Percentiles rank a stretch among this genome's conserved stretches.
These are phyloP conservation scores for Eclectus roratus DNA, from an alignment of 2,113 vertebrate species.

Conservation along the genomic window DNA sequence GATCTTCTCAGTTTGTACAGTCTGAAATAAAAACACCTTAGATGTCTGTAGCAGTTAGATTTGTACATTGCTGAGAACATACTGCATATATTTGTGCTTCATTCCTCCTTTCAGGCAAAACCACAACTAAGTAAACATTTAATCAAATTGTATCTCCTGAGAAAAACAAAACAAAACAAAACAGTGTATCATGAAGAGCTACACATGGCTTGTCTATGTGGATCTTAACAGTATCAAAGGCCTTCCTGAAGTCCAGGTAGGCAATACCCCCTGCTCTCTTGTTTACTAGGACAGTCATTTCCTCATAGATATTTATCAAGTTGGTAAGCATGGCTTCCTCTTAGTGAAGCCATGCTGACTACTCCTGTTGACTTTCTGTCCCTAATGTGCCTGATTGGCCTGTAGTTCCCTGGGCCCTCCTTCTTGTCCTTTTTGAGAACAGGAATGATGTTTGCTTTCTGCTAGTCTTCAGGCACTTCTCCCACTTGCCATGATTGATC, in stretches of 20 bases:
- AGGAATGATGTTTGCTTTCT: not conserved
- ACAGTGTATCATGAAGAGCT: rapidly evolving
- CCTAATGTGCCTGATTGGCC: not conserved
- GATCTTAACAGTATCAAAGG: not conserved
- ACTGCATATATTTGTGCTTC: not conserved
- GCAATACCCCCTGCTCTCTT: not conserved
- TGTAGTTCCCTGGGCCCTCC: not conserved
- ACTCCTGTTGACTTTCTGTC: not conserved
- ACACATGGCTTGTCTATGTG: not conserved
- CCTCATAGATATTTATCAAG: not conserved
- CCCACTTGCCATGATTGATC: rapidly evolving
- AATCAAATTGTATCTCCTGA: not conserved
- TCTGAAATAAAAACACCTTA: not conserved
- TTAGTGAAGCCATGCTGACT: not conserved
- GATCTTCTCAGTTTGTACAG: not conserved
- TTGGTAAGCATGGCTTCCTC: not conserved
- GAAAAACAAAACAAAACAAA: not conserved
- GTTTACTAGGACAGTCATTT: not conserved
- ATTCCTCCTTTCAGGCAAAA: not conserved
- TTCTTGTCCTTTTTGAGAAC: not conserved
- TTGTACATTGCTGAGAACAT: not conserved
- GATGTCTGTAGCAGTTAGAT: not conserved
- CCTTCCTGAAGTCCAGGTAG: not conserved
- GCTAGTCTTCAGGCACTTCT: not conserved
- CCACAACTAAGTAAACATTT: not conserved